phyloP scores from a whole-genome alignment of 2,797 vertebrate species.

The Hipposideros larvatus region DNA sequence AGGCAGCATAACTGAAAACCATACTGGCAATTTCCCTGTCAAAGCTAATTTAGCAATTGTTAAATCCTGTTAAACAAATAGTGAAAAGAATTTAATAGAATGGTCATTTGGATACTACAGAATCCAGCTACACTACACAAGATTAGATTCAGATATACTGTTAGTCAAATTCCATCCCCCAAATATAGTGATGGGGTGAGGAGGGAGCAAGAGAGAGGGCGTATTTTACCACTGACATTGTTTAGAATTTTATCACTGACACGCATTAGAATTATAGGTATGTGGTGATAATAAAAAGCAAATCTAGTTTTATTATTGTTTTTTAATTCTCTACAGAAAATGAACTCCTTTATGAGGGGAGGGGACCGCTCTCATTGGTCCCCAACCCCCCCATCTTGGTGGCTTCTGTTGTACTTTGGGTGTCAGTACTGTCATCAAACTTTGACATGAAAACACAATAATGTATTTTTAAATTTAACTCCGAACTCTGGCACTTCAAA shows the following conservation, averaged over 20 bases:
- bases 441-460: not conserved
- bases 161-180: slow-evolving; percentile 35
- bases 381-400: not conserved
- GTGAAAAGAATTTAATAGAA: slow-evolving; percentile 15
- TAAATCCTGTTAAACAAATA: slow-evolving; percentile 60
- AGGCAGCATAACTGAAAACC: not conserved
- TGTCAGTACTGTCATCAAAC: not conserved
- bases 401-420: not conserved
- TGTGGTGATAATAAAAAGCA: not conserved
- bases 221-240: not conserved
- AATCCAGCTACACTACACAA: not conserved
- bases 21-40: slow-evolving; percentile 15
- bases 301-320: not conserved
- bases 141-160: not conserved
- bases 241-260: slow-evolving; percentile 47
- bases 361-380: not conserved
- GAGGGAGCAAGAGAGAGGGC: not conserved
- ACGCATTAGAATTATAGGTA: not conserved
- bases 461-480: not conserved
- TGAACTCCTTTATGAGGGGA: not conserved
- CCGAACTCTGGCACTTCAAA: not conserved
- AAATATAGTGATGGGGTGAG: not conserved
- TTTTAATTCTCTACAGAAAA: slow-evolving; percentile 55
- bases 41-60: slow-evolving; percentile 35
- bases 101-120: slow-evolving; percentile 5